These are phyloP conservation scores for Phrynocephalus vlangalii DNA, from an alignment of 2,797 vertebrate species.

Conservation along the genomic window DNA sequence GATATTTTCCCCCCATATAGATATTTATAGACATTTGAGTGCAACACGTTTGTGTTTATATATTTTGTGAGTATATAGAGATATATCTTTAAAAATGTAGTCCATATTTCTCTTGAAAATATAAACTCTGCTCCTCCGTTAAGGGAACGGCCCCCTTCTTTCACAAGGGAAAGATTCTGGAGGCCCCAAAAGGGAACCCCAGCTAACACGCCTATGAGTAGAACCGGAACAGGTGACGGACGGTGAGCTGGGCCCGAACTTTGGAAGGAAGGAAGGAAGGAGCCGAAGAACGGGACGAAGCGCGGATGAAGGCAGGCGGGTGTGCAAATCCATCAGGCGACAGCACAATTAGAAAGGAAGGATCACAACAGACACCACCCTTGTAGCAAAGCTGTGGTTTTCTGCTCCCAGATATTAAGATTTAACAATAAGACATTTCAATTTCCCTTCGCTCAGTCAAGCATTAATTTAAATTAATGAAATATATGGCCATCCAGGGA, in stretches of 20 bases:
- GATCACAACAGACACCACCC: not conserved
- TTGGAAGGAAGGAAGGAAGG: not conserved
- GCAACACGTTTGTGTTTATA: slow-evolving; percentile 23
- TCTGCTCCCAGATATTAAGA: not conserved
- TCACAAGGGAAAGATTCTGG: not conserved
- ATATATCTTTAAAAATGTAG: slow-evolving; percentile 37
- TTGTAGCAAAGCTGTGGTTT: not conserved
- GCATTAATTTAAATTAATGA: not conserved
- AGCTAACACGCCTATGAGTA: not conserved
- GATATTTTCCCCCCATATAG: not conserved
- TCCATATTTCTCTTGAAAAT: slow-evolving; percentile 37
- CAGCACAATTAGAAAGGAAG: not conserved
- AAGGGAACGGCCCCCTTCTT: not conserved
- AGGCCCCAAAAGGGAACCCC: not conserved
- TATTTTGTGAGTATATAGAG: slow-evolving; percentile 19
- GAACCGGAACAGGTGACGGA: not conserved
- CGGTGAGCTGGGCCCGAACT: rapidly evolving
- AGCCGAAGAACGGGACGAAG: not conserved
- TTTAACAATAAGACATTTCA: too few species aligned
- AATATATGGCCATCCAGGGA: not conserved
- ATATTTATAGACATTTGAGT: slow-evolving; percentile 27
- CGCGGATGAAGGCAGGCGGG: not conserved
- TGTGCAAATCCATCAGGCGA: not conserved
- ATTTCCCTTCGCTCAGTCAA: not conserved
- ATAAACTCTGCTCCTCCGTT: slow-evolving; percentile 31